Conservation (phyloP, 2,888 invertebrate genomes). For the Dryomyza anilis region DNA sequence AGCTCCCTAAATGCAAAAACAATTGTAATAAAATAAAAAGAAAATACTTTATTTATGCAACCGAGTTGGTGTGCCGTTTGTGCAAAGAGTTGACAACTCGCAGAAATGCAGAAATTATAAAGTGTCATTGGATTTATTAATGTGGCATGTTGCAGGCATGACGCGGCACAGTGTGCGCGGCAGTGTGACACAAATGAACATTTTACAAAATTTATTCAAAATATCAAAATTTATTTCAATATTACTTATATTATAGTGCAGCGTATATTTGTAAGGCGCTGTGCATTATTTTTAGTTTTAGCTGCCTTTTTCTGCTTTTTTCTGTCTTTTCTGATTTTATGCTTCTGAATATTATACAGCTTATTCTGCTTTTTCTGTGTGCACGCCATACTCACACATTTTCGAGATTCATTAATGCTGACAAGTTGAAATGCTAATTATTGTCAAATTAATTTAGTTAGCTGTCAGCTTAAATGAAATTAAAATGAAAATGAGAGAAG, state of each 20-base stretch:
- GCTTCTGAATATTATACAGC: too few relatives aligned
- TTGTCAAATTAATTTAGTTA: slow-evolving; percentile 60
- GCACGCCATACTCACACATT: too few relatives aligned
- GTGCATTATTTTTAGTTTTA: too few relatives aligned
- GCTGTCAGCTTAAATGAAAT: slow-evolving; percentile 55
- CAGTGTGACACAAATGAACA: slow-evolving; percentile 7
- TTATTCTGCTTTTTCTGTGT: too few relatives aligned
- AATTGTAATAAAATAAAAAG: too few relatives aligned
- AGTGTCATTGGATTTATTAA: slow-evolving; percentile 50
- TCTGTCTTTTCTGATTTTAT: too few relatives aligned
- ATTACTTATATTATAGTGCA: too few relatives aligned
- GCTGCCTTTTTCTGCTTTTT: too few relatives aligned
- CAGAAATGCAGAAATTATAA: slow-evolving; percentile 27
- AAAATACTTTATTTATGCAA: too few relatives aligned
- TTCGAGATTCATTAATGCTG: slow-evolving; percentile 55
- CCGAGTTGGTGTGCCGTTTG: neutral
- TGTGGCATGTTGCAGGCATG: slow-evolving; percentile 37
- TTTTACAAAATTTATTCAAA: neutral
- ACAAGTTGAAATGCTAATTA: slow-evolving; percentile 60
- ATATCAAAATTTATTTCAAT: neutral
- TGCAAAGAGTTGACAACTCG: slow-evolving; percentile 13
- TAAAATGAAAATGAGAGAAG: slow-evolving; percentile 15
- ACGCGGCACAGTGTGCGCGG: too few relatives aligned
- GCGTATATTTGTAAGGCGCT: too few relatives aligned
- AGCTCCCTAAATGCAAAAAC: too few relatives aligned